Evolutionary conservation across 2,797 vertebrate species (phyloP), one percentile per base, ranked within the genome.

Genomic region (Melanotaenia pygmaea): DNA sequence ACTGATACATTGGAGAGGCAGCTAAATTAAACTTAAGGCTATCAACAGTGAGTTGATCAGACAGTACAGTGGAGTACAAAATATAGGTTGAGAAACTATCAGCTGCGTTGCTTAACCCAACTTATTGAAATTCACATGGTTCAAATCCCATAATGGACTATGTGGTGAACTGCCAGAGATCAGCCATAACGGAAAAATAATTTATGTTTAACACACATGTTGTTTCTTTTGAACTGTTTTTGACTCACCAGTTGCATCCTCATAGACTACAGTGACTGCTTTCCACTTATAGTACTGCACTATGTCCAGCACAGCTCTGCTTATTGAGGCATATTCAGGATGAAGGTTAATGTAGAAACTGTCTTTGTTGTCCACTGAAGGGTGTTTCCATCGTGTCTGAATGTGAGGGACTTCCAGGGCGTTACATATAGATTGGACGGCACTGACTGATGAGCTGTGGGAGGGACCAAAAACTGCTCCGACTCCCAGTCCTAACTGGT

Each of bases 351-450:
- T 96, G 90, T 96, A 99, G 94, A 98, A 99, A 13, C 95, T 94
- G 70, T 99, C 98, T 85, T 93, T 97, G 91, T 96, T 97, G 92
- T 99, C 97, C 92, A 97, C 95, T 0, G 96, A 94, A 0, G 97
- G 97, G 88, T 98, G 98, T 92, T 98, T 98, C 98, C 98, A 99
- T 64, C 95, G 96, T 0, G 97, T 99, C 94, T 99, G 98, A 88
- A 99, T 96, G 89, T 99, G 98, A 4, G 98, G 98, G 81, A 99
- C 98, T 93, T 99, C 98, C 28, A 99, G 96, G 30, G 98, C 98
- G 1, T 99, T 99, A 85, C 97, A 98, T 66, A 99, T 98, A 20
- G 98, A 99, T 90, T 99, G 98, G 62, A 99, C 98, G 0, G 98
- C 98, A 0, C 97, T 99, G 87, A 98, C 96, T 0, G 98, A 98